These are phyloP conservation scores for Enteromius afrohamiltoni DNA, from an alignment of 2,797 vertebrate species.

Conservation along the genomic window DNA sequence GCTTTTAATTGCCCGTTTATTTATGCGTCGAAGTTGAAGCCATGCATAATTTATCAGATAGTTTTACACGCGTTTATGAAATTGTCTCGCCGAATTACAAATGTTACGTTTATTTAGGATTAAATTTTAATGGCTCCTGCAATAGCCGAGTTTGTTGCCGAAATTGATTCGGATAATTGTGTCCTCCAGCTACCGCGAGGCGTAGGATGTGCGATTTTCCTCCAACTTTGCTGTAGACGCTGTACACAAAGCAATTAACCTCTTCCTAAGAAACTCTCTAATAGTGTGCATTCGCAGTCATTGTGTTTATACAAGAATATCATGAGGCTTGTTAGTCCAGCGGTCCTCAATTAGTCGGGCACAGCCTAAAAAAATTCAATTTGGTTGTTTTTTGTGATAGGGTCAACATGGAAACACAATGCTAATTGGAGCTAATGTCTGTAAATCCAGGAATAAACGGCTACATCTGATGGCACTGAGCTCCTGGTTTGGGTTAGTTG, in stretches of 20 bases:
- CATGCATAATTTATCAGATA: slow-evolving; percentile 79
- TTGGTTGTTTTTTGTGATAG: neutral
- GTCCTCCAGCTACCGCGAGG: slow-evolving; percentile 63
- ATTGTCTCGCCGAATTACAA: slow-evolving; percentile 73
- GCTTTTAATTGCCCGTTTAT: slow-evolving; percentile 79
- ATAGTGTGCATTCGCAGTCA: slow-evolving; percentile 38
- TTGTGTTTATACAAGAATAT: slow-evolving; percentile 14
- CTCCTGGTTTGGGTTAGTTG: neutral
- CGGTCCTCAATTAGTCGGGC: neutral
- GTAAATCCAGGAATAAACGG: neutral
- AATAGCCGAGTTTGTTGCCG: slow-evolving; percentile 64
- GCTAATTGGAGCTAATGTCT: neutral
- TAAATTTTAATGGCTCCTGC: slow-evolving; percentile 75
- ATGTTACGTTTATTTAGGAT: slow-evolving; percentile 77
- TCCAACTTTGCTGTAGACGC: slow-evolving; percentile 32
- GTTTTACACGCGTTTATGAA: slow-evolving; percentile 73
- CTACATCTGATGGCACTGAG: neutral
- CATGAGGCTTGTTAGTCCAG: slow-evolving; percentile 3
- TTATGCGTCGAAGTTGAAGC: slow-evolving; percentile 74
- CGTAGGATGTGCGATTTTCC: slow-evolving; percentile 53
- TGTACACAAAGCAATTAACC: slow-evolving; percentile 31
- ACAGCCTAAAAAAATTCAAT: neutral
- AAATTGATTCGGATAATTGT: slow-evolving; percentile 72
- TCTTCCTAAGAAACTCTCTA: slow-evolving; percentile 30
- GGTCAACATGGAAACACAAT: neutral